Percentiles rank a stretch among this genome's conserved stretches.
Conservation (phyloP, 2,888 invertebrate species). For the Thymelicus sylvestris region DNA sequence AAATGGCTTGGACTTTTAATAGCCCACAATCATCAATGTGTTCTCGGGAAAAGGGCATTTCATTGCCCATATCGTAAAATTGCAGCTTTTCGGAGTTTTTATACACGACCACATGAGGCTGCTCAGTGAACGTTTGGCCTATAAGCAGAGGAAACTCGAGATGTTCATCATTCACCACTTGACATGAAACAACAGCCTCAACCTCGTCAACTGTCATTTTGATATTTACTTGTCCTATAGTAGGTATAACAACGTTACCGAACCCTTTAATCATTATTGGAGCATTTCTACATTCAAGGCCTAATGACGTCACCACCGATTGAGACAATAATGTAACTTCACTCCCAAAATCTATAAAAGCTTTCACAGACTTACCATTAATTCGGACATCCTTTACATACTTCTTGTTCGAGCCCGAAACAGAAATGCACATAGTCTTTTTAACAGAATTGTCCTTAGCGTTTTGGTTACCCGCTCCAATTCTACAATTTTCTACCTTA, state of each 20-base stretch:
- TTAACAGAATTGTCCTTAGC: too few species aligned
- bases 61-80: constrained; percentile 25
- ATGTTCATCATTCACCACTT: constrained; percentile 39
- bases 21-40: not conserved
- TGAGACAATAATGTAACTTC: constrained; percentile 1
- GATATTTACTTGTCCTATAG: constrained; percentile 28
- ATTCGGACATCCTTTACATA: not conserved
- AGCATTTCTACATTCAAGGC: constrained; percentile 29
- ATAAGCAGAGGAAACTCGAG: constrained; percentile 41
- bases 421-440: not conserved
- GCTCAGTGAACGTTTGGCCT: constrained; percentile 43
- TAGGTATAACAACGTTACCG: constrained; percentile 40
- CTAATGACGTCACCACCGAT: constrained; percentile 19
- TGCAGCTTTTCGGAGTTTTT: constrained; percentile 38
- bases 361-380: not conserved
- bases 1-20: not conserved
- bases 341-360: constrained; percentile 4
- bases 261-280: constrained; percentile 41
- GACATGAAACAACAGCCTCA: constrained; percentile 36
- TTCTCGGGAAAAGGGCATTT: constrained; percentile 28
- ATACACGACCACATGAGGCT: constrained; percentile 40
- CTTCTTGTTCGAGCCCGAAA: not conserved
- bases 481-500: too few species aligned
- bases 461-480: too few species aligned
- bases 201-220: constrained; percentile 38